phyloP scores from a whole-genome alignment of 2,797 vertebrate species.

The Scleropages formosus region DNA sequence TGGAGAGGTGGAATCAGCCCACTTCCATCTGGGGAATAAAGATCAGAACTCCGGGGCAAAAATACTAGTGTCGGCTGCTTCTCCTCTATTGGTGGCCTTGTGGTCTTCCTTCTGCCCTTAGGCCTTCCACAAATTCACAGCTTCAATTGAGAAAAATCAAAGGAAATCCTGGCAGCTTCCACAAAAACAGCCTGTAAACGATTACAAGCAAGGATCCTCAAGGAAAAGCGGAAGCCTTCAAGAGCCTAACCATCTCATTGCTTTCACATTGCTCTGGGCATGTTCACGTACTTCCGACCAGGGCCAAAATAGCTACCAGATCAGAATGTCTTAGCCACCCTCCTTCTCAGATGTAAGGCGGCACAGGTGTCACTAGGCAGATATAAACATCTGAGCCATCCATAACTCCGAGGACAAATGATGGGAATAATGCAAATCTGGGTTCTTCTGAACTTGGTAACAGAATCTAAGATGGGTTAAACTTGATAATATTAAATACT shows the following conservation, averaged over 20 bases:
- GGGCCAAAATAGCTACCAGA: conserved; percentile 22
- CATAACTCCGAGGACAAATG: conserved; percentile 2
- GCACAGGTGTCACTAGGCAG: neutral
- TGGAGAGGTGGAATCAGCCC: too few relatives aligned
- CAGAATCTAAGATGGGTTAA: too few relatives aligned
- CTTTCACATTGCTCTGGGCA: neutral
- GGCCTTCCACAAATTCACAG: neutral
- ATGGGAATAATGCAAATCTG: neutral
- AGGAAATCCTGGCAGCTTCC: conserved; percentile 11
- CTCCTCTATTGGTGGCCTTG: neutral
- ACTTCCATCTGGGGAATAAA: neutral
- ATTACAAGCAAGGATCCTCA: neutral
- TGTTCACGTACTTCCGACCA: conserved; percentile 8
- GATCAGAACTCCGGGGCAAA: neutral
- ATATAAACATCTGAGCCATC: neutral
- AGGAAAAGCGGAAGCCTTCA: neutral
- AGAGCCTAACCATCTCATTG: neutral
- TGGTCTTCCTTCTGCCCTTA: neutral
- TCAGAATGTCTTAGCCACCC: neutral
- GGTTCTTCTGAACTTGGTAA: too few relatives aligned
- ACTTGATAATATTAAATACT: too few relatives aligned
- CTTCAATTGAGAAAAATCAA: conserved; percentile 19
- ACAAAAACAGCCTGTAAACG: conserved; percentile 23
- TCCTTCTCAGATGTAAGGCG: neutral
- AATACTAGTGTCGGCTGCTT: neutral